These are phyloP conservation scores for Bradynema listronoti DNA, from an alignment of 1,140 invertebrate genomes.

Conservation along the genomic window DNA sequence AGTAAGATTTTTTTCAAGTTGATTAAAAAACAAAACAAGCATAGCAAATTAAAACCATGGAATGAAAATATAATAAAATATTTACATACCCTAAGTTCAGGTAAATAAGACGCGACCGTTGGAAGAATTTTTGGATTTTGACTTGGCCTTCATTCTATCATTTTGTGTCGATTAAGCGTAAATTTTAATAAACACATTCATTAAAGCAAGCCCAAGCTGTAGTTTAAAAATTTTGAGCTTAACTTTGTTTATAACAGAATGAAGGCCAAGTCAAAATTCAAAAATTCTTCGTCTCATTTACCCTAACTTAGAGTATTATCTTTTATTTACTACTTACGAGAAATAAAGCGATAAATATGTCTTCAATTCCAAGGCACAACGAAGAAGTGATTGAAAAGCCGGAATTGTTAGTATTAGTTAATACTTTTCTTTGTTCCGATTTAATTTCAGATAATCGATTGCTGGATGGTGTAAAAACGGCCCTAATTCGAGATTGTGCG, in stretches of 20 bases:
- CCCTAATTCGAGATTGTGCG: no score
- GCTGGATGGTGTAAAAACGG: no score
- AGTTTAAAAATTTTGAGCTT: conserved; percentile 2
- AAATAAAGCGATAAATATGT: conserved; percentile 52
- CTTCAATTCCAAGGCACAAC: conserved; percentile 47
- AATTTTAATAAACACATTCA: conserved; percentile 14
- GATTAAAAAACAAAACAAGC: conserved; percentile 9
- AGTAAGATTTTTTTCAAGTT: conserved; percentile 11
- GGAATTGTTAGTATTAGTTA: no score
- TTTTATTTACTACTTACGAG: conserved; percentile 30
- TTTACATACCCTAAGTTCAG: no score
- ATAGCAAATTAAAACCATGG: conserved; percentile 13
- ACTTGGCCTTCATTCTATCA: conserved; percentile 9
- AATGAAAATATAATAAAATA: conserved; percentile 1
- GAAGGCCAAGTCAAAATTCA: conserved; percentile 1
- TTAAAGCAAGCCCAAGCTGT: neutral
- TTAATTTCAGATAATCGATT: no score
- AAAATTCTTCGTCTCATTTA: conserved; percentile 2
- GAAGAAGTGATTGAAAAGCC: no score
- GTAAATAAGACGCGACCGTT: no score
- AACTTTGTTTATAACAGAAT: conserved; percentile 6
- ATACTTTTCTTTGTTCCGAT: no score
- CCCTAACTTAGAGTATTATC: conserved; percentile 17
- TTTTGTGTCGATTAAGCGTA: neutral
- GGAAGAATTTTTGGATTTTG: no score